Evolutionary conservation across 2,113 vertebrate genomes (phyloP).

Genomic region (Nycticebus coucang): DNA sequence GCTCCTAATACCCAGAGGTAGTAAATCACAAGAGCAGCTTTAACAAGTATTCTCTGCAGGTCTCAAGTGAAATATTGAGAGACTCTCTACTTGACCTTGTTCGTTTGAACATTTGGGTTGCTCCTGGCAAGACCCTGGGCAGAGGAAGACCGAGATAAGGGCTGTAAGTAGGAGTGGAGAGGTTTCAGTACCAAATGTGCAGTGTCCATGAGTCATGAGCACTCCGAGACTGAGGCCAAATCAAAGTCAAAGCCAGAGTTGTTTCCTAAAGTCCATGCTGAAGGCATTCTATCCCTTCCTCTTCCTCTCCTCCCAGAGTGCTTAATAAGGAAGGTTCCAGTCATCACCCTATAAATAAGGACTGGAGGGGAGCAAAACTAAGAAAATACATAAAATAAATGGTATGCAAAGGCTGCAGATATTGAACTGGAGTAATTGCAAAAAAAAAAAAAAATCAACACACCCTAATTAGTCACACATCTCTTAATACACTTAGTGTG

Average conservation of each 20-base stretch:
- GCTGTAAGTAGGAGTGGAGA: neutral
- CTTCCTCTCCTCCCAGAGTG: neutral
- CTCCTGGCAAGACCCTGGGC: neutral
- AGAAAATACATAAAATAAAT: neutral
- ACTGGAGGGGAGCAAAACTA: neutral
- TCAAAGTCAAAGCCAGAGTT: conserved; percentile 10
- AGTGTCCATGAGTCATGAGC: neutral
- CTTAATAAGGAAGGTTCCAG: neutral
- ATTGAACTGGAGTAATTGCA: neutral
- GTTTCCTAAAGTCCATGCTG: neutral
- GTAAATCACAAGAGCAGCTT: neutral
- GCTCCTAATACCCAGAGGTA: neutral
- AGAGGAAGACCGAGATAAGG: neutral
- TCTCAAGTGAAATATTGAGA: neutral
- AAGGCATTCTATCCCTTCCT: neutral
- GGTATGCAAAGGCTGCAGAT: neutral
- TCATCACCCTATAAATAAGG: neutral
- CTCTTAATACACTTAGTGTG: neutral
- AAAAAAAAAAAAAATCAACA: neutral
- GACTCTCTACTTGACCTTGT: neutral
- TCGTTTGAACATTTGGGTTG: neutral
- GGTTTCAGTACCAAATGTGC: neutral
- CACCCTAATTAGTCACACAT: neutral
- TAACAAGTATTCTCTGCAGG: neutral
- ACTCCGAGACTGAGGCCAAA: neutral